Percentiles rank a stretch among this genome's conserved stretches.
phyloP scores from a whole-genome alignment of 2,888 invertebrate genomes.

The Pterostichus madidus region DNA sequence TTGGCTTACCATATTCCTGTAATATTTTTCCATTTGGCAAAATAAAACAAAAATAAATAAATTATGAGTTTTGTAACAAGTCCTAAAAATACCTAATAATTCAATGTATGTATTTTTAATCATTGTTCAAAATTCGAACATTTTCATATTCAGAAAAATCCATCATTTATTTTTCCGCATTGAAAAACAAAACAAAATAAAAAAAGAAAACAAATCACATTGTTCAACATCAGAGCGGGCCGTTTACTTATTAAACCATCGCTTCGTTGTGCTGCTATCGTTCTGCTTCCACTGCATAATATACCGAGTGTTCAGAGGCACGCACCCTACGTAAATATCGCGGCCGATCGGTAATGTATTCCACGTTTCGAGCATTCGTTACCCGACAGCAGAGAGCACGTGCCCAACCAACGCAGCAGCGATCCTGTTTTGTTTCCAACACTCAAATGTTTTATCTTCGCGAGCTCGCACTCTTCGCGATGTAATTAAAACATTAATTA shows the following conservation, averaged over 20 bases:
- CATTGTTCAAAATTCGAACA: too few species aligned
- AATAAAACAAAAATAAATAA: too few species aligned
- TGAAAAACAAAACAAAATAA: too few species aligned
- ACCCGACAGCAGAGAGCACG: conserved; percentile 5
- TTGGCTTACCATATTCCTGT: too few species aligned
- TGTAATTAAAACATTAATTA: conserved; percentile 53
- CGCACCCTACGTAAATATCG: conserved; percentile 58
- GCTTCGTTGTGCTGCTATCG: not conserved
- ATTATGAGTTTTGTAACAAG: too few species aligned
- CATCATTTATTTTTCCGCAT: too few species aligned
- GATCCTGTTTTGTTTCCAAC: conserved; percentile 50
- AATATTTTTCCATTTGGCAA: too few species aligned
- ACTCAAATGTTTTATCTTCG: conserved; percentile 32
- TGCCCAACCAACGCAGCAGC: not conserved
- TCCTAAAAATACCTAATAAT: too few species aligned
- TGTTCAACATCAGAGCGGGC: too few species aligned
- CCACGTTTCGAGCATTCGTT: conserved; percentile 56
- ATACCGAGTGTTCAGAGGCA: conserved; percentile 23
- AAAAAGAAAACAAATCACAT: too few species aligned
- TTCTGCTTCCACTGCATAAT: conserved; percentile 25
- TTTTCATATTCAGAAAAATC: too few species aligned
- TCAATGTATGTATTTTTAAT: too few species aligned
- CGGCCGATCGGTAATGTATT: conserved; percentile 50
- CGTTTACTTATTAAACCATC: conserved; percentile 49
- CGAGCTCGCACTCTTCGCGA: conserved; percentile 4